Base-by-base conservation (phyloP, 1,140 invertebrate genomes). In the Drosophila sechellia region DNA sequence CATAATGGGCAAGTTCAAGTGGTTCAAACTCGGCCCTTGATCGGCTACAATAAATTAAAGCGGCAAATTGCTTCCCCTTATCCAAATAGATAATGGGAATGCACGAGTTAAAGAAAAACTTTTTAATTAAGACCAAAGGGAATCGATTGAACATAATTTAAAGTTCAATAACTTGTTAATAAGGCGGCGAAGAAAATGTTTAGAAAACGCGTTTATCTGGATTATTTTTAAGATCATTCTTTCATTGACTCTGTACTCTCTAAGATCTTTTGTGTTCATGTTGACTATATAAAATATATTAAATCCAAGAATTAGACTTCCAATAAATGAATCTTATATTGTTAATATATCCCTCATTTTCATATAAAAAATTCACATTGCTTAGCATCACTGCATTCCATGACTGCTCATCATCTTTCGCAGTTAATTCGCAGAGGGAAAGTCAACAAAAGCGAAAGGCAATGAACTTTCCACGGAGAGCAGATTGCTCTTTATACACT, bases 1-100 rank as follows among this genome's bases (percentile, higher is more conserved):
- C 50, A 56, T 74, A 34, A 53, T 56, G 52, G 40, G 78, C 77
- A 70, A 74, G 76, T 81, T 86, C 69, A 72, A 85, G 77, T 78
- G 78, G 73, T 49, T 71, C 55, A 46, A 66, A 42, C 22, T 25
- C 37, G 45, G 50, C 72, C 57, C 79, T 83, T 53, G 54, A 81
- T 55, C 52, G 53, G 45, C 37, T 39, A 4, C 25, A 68, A 5
- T 42, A 70, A 61, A 40, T 35, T 42, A 25, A 58, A 27, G 34
- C 56, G 22, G 10, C 17, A 13, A 42, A 39, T 46, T 13, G 20
- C 17, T 12, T 35, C 2, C 12, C 37, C 50, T 70, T 70, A 70
- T 70, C 68, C 8, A 20, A 11, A 10, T 17, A 49, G 43, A 70
- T 70, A 70, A 15, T 35, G 17, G 34, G 20, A 70, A 70, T 70